Conservation (phyloP, 2,888 invertebrate species). For the Melanostoma scalare region DNA sequence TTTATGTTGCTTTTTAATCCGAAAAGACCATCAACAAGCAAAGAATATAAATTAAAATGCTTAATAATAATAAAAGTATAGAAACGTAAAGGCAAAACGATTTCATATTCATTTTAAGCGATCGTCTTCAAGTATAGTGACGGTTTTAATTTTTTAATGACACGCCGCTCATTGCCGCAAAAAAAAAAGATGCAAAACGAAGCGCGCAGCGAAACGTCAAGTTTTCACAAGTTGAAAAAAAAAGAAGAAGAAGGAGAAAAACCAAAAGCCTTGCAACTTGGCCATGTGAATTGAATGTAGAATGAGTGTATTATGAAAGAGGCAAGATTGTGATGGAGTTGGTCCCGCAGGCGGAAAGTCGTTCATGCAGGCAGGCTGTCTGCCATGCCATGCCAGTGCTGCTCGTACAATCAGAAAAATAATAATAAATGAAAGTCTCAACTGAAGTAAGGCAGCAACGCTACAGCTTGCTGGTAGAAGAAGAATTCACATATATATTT, state of each 20-base stretch:
- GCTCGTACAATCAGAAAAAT: constrained; percentile 32
- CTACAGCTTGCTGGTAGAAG: neutral
- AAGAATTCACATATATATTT: constrained; percentile 43
- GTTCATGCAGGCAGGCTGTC: constrained; percentile 71
- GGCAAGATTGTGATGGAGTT: constrained; percentile 25
- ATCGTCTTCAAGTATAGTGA: constrained; percentile 48
- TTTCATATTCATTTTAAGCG: constrained; percentile 57
- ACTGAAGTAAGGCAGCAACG: constrained; percentile 14
- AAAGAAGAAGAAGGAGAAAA: neutral
- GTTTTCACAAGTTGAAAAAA: constrained; percentile 17
- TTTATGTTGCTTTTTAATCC: constrained; percentile 20
- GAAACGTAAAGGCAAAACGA: constrained; percentile 37
- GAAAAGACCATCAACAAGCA: neutral
- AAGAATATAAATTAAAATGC: neutral
- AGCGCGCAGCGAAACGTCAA: constrained; percentile 28
- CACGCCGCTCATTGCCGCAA: constrained; percentile 51
- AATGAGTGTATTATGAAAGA: constrained; percentile 31
- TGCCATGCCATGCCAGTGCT: constrained; percentile 40
- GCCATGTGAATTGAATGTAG: constrained; percentile 59
- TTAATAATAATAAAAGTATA: neutral
- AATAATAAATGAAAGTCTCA: constrained; percentile 54
- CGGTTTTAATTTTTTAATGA: constrained; percentile 61
- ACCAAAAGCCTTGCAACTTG: constrained; percentile 48
- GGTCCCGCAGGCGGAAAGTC: constrained; percentile 43
- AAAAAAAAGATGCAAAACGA: constrained; percentile 10